Evolutionary conservation across 92 coral and sea anemone species (phyloP).

Genomic region (Paragorgia papillata): DNA sequence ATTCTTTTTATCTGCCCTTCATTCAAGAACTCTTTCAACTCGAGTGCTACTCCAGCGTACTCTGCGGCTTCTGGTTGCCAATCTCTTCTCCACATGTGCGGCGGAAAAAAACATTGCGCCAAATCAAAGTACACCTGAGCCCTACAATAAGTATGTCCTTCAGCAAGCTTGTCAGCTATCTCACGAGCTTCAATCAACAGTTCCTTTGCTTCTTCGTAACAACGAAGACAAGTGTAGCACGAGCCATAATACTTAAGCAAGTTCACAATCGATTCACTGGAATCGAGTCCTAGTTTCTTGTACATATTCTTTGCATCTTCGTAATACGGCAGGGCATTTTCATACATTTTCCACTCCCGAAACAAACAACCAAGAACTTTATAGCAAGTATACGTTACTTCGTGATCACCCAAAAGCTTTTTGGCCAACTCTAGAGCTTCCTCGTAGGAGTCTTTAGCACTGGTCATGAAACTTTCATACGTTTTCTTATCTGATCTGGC

Average conservation of each 20-base stretch:
- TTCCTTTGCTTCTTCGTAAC: conserved; percentile 12
- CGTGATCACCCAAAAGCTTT: conserved; percentile 21
- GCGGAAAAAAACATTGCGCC: too few species aligned
- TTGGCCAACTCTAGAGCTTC: neutral
- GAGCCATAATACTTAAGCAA: conserved; percentile 15
- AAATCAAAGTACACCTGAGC: too few species aligned
- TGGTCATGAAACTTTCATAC: too few species aligned
- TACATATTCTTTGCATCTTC: neutral
- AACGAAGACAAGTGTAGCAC: neutral
- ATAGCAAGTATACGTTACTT: neutral
- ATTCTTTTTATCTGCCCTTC: too few species aligned
- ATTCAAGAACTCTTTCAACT: neutral
- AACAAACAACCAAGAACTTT: conserved; percentile 7
- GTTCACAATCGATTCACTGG: neutral
- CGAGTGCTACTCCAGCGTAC: neutral
- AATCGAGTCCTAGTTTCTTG: neutral
- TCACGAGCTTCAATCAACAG: conserved; percentile 3
- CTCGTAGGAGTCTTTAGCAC: too few species aligned
- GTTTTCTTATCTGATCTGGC: neutral
- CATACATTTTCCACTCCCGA: neutral
- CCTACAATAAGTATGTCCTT: too few species aligned
- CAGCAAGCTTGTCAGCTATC: conserved; percentile 14
- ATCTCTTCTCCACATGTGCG: too few species aligned
- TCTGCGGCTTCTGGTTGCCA: too few species aligned
- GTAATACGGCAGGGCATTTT: conserved; percentile 2